Percentiles rank a stretch among this genome's conserved stretches.
These are phyloP conservation scores for Brachionus sp. DNA, from an alignment of 1,140 invertebrate genomes.

Conservation along the genomic window DNA sequence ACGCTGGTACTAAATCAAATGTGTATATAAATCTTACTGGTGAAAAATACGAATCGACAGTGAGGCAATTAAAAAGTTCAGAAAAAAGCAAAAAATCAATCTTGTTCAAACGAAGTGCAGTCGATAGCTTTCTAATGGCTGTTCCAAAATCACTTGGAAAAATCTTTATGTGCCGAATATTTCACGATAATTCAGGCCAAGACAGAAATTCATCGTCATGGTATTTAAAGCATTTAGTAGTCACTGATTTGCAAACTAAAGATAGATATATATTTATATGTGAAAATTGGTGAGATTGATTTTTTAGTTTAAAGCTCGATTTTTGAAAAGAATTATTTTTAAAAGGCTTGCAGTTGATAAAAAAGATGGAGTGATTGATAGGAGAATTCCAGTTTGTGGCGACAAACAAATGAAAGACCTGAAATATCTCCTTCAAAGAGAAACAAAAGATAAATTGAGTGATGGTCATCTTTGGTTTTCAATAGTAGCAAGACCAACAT, in stretches of 20 bases:
- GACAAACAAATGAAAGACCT: slow-evolving; percentile 12
- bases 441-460: slow-evolving; percentile 34
- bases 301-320: background rate
- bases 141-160: slow-evolving; percentile 54
- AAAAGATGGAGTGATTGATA: slow-evolving; percentile 58
- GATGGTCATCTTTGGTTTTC: slow-evolving; percentile 46
- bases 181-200: slow-evolving; percentile 59
- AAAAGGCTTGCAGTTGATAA: slow-evolving; percentile 56
- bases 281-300: slow-evolving; percentile 51
- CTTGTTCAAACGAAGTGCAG: slow-evolving; percentile 52
- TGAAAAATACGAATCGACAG: slow-evolving; percentile 10
- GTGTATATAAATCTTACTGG: slow-evolving; percentile 46
- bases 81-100: slow-evolving; percentile 17
- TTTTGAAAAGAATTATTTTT: slow-evolving; percentile 35
- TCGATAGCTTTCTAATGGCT: slow-evolving; percentile 60
- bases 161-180: slow-evolving; percentile 56
- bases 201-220: slow-evolving; percentile 50
- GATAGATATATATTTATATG: slow-evolving; percentile 57
- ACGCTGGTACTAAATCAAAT: slow-evolving; percentile 52
- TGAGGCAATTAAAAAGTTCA: slow-evolving; percentile 20
- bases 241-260: slow-evolving; percentile 58
- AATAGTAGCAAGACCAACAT: background rate
- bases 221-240: slow-evolving; percentile 57
- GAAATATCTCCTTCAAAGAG: slow-evolving; percentile 2
- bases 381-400: slow-evolving; percentile 50